A percentile compares a stretch with the other conserved stretches of the same genome.
Conservation (phyloP, 2,797 vertebrate genomes). For the Lepidocolaptes lacrymiger region DNA sequence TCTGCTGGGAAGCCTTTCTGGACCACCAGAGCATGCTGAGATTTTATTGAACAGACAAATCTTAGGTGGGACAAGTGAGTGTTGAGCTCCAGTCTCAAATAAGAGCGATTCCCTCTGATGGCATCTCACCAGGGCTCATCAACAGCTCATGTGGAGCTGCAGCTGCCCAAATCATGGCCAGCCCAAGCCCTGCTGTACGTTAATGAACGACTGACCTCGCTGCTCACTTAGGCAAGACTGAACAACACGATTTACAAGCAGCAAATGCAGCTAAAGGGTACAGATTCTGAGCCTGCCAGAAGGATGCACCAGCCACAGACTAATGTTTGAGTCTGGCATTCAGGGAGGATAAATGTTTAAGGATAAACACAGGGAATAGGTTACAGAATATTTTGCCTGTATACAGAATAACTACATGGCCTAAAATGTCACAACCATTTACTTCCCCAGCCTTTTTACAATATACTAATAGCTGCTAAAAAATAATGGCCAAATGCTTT, state of each 20-base stretch:
- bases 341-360: not conserved
- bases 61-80: not conserved
- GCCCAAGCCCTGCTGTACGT: not conserved
- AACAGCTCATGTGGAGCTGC: not conserved
- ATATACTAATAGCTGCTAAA: not conserved
- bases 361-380: not conserved
- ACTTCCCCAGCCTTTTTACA: not conserved
- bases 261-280: not conserved
- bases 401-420: not conserved
- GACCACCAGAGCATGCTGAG: not conserved
- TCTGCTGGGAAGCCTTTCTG: not conserved
- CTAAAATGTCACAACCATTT: not conserved
- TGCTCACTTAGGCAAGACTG: not conserved
- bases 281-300: not conserved
- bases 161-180: not conserved
- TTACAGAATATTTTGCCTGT: not conserved
- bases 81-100: not conserved
- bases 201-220: not conserved
- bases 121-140: constrained; percentile 24
- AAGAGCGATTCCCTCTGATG: not conserved
- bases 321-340: not conserved
- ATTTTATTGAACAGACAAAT: not conserved
- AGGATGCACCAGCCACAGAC: not conserved
- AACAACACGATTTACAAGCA: not conserved
- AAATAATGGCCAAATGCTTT: not conserved